phyloP scores from a whole-genome alignment of 1,140 invertebrate genomes.

The Ostrea denselamellosa region DNA sequence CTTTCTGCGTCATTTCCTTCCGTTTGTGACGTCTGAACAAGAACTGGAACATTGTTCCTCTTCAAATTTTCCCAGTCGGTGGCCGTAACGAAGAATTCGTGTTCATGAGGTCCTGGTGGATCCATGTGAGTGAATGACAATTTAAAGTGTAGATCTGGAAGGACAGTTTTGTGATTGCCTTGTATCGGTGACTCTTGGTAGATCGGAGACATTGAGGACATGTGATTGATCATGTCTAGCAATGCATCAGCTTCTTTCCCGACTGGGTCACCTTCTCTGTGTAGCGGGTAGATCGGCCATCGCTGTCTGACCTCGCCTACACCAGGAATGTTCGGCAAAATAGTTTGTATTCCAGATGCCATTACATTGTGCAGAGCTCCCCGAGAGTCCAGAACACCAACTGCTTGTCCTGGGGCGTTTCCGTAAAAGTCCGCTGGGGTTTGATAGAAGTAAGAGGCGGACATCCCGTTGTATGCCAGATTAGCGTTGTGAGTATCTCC shows the following conservation, averaged over 20 bases:
- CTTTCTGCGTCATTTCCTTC: slow-evolving; percentile 48
- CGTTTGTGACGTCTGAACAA: slow-evolving; percentile 12
- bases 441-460: slow-evolving; percentile 60
- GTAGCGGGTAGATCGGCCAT: slow-evolving; percentile 71
- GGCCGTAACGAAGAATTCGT: slow-evolving; percentile 42
- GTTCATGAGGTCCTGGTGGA: slow-evolving; percentile 46
- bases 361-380: slow-evolving; percentile 48
- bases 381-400: slow-evolving; percentile 61
- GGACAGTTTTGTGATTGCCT: background rate
- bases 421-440: slow-evolving; percentile 69
- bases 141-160: slow-evolving; percentile 42
- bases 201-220: slow-evolving; percentile 3
- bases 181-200: background rate
- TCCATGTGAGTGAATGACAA: slow-evolving; percentile 44
- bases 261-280: slow-evolving; percentile 62
- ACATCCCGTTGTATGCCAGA: slow-evolving; percentile 67
- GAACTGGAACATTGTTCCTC: background rate
- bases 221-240: slow-evolving; percentile 64
- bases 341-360: slow-evolving; percentile 64
- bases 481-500: background rate
- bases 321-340: slow-evolving; percentile 62
- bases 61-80: slow-evolving; percentile 24
- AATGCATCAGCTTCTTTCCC: slow-evolving; percentile 69
- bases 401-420: slow-evolving; percentile 65
- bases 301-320: slow-evolving; percentile 65